phyloP scores from a whole-genome alignment of 2,113 vertebrate species.

The Formicarius rufipectus region DNA sequence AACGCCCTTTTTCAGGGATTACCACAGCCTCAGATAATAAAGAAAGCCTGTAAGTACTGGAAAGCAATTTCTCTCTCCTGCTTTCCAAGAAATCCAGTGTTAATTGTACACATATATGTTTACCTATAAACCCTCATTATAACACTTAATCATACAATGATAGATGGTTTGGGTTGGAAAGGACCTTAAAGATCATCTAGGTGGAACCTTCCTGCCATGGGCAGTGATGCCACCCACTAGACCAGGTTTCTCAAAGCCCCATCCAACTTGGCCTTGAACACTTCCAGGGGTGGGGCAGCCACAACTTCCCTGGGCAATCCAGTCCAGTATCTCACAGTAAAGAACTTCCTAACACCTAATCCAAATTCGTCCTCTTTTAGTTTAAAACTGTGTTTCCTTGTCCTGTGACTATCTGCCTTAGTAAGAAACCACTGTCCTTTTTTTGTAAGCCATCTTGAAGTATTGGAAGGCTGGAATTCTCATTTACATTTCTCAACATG shows the following conservation, averaged over 20 bases:
- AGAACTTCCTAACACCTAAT: neutral
- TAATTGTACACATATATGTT: neutral
- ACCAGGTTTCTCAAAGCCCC: neutral
- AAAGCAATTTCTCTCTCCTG: neutral
- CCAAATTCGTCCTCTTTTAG: neutral
- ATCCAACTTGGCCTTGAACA: neutral
- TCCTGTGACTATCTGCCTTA: neutral
- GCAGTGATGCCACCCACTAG: neutral
- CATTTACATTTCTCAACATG: too few species aligned
- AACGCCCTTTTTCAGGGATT: neutral
- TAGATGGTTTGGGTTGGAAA: neutral
- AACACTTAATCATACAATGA: neutral
- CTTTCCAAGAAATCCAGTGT: neutral
- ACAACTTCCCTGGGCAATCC: neutral
- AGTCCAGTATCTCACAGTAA: neutral
- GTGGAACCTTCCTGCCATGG: neutral
- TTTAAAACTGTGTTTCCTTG: neutral
- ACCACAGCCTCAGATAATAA: neutral
- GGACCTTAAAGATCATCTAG: neutral
- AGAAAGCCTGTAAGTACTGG: neutral
- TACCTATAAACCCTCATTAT: neutral
- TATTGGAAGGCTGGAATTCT: neutral
- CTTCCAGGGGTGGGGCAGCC: neutral
- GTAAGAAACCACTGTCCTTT: neutral
- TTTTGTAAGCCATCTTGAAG: neutral